Evolutionary conservation across 1,140 invertebrate genomes (phyloP).

Genomic region (Danaus melanippus): DNA sequence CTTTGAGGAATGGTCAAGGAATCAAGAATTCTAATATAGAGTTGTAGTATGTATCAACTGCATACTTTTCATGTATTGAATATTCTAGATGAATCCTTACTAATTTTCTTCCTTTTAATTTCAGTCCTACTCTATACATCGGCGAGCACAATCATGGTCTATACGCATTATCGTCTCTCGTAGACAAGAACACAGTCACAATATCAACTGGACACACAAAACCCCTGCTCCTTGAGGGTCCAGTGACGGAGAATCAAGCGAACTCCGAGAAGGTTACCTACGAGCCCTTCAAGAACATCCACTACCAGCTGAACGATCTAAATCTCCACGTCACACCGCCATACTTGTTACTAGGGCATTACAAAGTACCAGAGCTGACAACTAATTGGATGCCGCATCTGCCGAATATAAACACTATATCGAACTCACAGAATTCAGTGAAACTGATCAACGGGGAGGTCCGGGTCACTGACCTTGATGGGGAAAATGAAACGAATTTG

Average conservation of each 20-base stretch:
- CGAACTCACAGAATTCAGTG: constrained; percentile 26
- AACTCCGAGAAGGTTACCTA: constrained; percentile 44
- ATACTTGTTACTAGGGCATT: constrained; percentile 79
- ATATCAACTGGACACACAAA: constrained; percentile 77
- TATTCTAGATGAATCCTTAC: neutral
- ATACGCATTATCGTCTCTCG: constrained; percentile 92
- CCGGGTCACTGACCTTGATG: constrained; percentile 42
- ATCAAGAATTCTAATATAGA: constrained; percentile 77
- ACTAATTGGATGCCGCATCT: constrained; percentile 52
- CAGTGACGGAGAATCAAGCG: constrained; percentile 42
- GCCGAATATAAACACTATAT: constrained; percentile 40
- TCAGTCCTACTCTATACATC: constrained; percentile 93
- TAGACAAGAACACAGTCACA: constrained; percentile 86
- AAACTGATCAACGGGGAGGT: constrained; percentile 60
- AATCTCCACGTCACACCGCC: constrained; percentile 57
- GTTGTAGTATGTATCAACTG: constrained; percentile 77
- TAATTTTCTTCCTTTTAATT: constrained; percentile 28
- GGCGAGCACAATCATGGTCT: constrained; percentile 90
- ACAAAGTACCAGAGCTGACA: constrained; percentile 82
- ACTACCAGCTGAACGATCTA: constrained; percentile 61
- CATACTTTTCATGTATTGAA: neutral
- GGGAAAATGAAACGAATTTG: constrained; percentile 61
- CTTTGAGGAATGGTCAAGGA: constrained; percentile 73
- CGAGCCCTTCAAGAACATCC: constrained; percentile 66
- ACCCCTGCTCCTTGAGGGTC: constrained; percentile 80